These are phyloP conservation scores for Ptilonorhynchus violaceus DNA, from an alignment of 2,113 vertebrate species.

Conservation along the genomic window DNA sequence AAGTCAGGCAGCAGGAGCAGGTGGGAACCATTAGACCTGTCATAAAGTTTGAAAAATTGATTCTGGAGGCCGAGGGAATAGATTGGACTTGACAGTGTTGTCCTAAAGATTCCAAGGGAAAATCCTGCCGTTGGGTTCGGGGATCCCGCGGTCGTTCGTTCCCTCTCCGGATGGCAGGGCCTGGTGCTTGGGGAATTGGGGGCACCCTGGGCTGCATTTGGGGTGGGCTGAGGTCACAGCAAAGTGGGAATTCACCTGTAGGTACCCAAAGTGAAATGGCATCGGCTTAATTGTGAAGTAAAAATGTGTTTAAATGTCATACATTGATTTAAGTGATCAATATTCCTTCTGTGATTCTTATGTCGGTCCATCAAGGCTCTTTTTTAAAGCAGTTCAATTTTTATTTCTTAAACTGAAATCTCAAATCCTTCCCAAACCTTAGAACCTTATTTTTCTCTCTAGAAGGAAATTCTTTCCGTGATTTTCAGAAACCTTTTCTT, in stretches of 20 bases:
- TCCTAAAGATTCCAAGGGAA: slow-evolving; percentile 88
- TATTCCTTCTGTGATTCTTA: background rate
- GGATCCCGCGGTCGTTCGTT: slow-evolving; percentile 84
- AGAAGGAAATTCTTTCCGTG: background rate
- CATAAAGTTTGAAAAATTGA: slow-evolving; percentile 99
- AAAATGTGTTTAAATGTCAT: background rate
- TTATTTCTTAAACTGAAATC: background rate
- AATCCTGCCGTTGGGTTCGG: slow-evolving; percentile 82
- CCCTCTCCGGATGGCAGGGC: slow-evolving; percentile 88
- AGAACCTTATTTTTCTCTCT: background rate
- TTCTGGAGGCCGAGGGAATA: slow-evolving; percentile 83
- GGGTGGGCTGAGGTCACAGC: slow-evolving; percentile 44
- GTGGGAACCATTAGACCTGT: slow-evolving; percentile 98
- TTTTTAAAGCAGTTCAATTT: background rate
- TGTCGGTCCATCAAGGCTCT: background rate
- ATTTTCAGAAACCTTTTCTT: background rate
- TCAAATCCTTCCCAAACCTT: background rate
- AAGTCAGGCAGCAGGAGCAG: slow-evolving; percentile 85
- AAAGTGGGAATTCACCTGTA: slow-evolving; percentile 52
- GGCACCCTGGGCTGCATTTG: slow-evolving; percentile 10
- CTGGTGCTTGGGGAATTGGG: slow-evolving; percentile 68
- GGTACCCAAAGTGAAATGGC: slow-evolving; percentile 36
- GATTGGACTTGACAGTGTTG: slow-evolving; percentile 97
- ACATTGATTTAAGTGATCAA: background rate
- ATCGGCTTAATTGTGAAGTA: slow-evolving; percentile 39